Conservation (phyloP, 2,113 vertebrate species). For the Carassius carassius region DNA sequence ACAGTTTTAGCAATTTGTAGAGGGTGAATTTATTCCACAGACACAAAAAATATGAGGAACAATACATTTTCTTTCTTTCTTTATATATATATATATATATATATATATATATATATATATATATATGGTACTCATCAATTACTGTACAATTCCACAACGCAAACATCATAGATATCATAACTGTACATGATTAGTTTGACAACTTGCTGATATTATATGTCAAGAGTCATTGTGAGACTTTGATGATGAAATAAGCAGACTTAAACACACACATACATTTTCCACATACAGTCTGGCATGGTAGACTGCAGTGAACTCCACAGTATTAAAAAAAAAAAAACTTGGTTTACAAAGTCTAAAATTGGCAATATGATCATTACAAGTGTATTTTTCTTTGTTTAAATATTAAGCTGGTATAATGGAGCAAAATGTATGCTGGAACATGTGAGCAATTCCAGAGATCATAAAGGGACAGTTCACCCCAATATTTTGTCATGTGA, state of each 20-base stretch:
- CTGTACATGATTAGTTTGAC: slow-evolving; percentile 32
- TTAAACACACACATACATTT: neutral
- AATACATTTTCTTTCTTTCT: slow-evolving; percentile 25
- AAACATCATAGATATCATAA: slow-evolving; percentile 44
- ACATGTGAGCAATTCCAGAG: neutral
- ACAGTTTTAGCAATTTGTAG: slow-evolving; percentile 44
- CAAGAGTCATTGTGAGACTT: slow-evolving; percentile 14
- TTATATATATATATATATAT: no score
- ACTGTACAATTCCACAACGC: neutral
- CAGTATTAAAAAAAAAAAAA: neutral
- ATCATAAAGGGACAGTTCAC: neutral
- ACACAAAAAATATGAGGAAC: slow-evolving; percentile 31
- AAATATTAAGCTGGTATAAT: neutral
- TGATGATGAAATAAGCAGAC: slow-evolving; percentile 23
- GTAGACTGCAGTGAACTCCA: slow-evolving; percentile 1
- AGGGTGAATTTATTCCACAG: slow-evolving; percentile 13
- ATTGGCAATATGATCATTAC: slow-evolving; percentile 6
- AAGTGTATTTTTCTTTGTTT: slow-evolving; percentile 9
- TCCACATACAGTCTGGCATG: slow-evolving; percentile 1
- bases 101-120: neutral
- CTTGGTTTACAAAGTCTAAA: neutral
- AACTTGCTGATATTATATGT: slow-evolving; percentile 14
- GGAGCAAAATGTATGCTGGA: slow-evolving; percentile 1
- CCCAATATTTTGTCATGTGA: neutral
- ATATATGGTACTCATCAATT: slow-evolving; percentile 28